Evolutionary conservation across 2,113 vertebrate species (phyloP), one percentile per base, ranked within the genome.

Genomic region (Spea bombifrons): DNA sequence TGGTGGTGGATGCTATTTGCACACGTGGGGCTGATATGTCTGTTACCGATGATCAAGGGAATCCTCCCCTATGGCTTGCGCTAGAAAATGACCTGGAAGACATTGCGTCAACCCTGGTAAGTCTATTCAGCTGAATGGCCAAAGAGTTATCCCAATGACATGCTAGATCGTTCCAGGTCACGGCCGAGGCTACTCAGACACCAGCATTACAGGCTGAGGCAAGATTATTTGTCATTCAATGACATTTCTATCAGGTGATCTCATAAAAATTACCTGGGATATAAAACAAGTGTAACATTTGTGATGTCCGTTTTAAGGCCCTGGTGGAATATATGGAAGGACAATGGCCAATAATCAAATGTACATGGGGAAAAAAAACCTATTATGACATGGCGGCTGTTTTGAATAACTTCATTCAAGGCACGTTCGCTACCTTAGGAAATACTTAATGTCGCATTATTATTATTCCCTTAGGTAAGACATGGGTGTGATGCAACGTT

Each of bases 1-100:
- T 99, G 0, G 97, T 99, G 61, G 97, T 99, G 9, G 97, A 99
- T 69, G 97, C 97, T 9, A 95, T 99, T 81, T 99, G 97, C 86
- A 98, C 97, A 45, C 90, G 97, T 69, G 97, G 97, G 83, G 97
- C 97, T 0, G 97, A 99, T 82, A 99, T 97, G 97, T 96, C 97
- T 0, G 95, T 99, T 83, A 91, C 93, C 0, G 92, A 99, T 52
- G 97, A 99, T 78, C 95, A 93, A 66, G 97, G 97, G 15, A 92
- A 98, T 83, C 95, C 96, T 69, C 96, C 97, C 0, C 85, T 99
- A 17, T 99, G 97, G 97, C 91, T 99, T 0, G 97, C 97, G 0
- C 86, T 99, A 68, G 93, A 94, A 75, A 94, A 87, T 43, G 90
- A 92, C 45, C 86, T 99, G 80, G 96, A 99, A 82, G 97, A 99